A percentile compares a stretch with the other conserved stretches of the same genome.
Evolutionary conservation across 2,888 invertebrate genomes (phyloP).

Genomic region (Dusona sp.): DNA sequence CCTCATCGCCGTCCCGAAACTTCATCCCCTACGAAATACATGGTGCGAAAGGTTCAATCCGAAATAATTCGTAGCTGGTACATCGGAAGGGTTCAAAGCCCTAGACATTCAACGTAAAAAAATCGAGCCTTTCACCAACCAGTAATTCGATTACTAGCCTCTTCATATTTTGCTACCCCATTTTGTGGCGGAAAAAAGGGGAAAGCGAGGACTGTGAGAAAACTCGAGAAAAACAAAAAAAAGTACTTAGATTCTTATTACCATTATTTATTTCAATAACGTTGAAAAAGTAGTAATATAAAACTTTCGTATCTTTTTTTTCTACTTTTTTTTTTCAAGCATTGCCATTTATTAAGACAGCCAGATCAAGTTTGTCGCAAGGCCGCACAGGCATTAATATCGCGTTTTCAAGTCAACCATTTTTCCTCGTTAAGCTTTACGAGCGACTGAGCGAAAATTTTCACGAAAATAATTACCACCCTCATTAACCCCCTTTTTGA

Average conservation of each 20-base stretch:
- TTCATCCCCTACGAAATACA: conserved; percentile 15
- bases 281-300: not conserved
- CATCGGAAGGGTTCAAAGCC: conserved; percentile 23
- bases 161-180: conserved; percentile 5
- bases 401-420: not conserved
- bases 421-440: conserved; percentile 26
- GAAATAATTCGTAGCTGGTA: conserved; percentile 36
- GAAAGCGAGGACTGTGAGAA: not conserved
- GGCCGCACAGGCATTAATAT: not conserved
- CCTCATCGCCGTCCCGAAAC: conserved; percentile 14
- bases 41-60: not conserved
- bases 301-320: not conserved
- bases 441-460: not conserved
- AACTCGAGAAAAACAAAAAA: conserved; percentile 8
- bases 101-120: conserved; percentile 31
- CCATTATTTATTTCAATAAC: conserved; percentile 24
- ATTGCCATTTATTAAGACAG: conserved; percentile 18
- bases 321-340: not conserved
- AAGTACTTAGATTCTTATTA: not conserved
- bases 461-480: conserved; percentile 15
- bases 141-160: conserved; percentile 11
- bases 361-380: not conserved
- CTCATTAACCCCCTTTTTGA: conserved; percentile 7
- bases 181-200: not conserved
- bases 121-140: conserved; percentile 18